Conservation (phyloP, 2,888 invertebrate genomes). For the Polyommatus icarus region DNA sequence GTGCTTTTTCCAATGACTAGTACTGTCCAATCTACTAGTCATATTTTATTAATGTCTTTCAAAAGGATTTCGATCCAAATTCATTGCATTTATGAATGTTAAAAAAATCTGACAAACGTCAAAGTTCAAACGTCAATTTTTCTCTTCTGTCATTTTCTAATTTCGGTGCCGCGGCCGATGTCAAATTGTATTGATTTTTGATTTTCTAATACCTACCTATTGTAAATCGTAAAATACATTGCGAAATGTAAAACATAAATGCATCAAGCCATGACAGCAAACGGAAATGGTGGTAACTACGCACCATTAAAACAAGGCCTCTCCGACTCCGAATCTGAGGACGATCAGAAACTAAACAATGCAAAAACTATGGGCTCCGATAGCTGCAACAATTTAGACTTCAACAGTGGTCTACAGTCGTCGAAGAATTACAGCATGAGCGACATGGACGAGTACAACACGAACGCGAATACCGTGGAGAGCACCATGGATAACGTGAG, state of each 20-base stretch:
- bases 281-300: slow-evolving; percentile 80
- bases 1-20: too few relatives aligned
- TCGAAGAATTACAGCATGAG: slow-evolving; percentile 72
- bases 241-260: slow-evolving; percentile 38
- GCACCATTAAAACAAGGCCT: slow-evolving; percentile 88
- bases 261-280: slow-evolving; percentile 63
- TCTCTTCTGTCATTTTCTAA: not conserved
- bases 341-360: slow-evolving; percentile 78
- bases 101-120: not conserved
- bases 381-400: slow-evolving; percentile 70
- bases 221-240: not conserved
- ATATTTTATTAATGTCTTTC: too few relatives aligned
- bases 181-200: slow-evolving; percentile 27
- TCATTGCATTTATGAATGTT: too few relatives aligned
- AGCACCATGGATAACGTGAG: slow-evolving; percentile 76
- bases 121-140: not conserved
- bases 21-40: too few relatives aligned
- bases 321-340: slow-evolving; percentile 89
- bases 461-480: slow-evolving; percentile 70
- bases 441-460: slow-evolving; percentile 73
- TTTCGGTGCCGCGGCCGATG: not conserved
- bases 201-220: not conserved
- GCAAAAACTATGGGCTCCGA: slow-evolving; percentile 59
- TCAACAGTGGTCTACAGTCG: slow-evolving; percentile 69
- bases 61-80: too few relatives aligned